Evolutionary conservation across 1,140 invertebrate genomes (phyloP), one percentile per base, ranked within the genome.

Genomic region (Drosophila obscura): DNA sequence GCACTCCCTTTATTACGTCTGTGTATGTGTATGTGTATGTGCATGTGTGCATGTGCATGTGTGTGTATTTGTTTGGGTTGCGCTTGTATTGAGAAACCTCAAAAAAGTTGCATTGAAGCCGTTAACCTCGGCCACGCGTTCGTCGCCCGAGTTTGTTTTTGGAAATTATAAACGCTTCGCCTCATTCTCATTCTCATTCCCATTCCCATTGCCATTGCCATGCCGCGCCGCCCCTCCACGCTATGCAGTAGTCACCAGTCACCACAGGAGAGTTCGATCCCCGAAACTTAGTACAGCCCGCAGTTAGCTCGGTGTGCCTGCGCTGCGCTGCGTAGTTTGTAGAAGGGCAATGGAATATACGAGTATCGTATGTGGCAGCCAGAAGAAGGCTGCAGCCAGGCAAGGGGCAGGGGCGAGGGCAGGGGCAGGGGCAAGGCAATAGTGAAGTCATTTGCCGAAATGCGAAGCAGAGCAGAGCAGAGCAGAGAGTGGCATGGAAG

Each of bases 101-200:
- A 83, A 85, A 90, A 83, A 89, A 91, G 84, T 91, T 91, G 90
- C 71, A 91, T 75, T 81, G 74, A 91, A 91, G 90, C 90, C 90
- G 90, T 91, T 91, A 91, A 91, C 90, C 90, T 91, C 90, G 90
- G 75, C 73, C 53, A 55, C 63, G 75, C 84, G 85, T 87, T 91
- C 89, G 84, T 80, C 87, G 87, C 74, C 79, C 87, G 87, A 87
- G 72, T 90, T 85, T 85, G 77, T 81, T 85, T 87, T 85, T 75
- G 58, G 63, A 81, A 87, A 81, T 87, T 87, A 81, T 78, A 80
- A 82, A 62, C 80, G 77, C 64, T 46, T 51, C 39, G 62, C 45
- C 35, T 39, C 35, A 39, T 13, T 39, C 35, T 11, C 35, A 13
- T 39, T 5, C 2, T 11, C 35, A 35, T 35, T 2, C 11, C 64